Base-by-base conservation (phyloP, 2,888 invertebrate species). In the Habrosyne pyritoides region DNA sequence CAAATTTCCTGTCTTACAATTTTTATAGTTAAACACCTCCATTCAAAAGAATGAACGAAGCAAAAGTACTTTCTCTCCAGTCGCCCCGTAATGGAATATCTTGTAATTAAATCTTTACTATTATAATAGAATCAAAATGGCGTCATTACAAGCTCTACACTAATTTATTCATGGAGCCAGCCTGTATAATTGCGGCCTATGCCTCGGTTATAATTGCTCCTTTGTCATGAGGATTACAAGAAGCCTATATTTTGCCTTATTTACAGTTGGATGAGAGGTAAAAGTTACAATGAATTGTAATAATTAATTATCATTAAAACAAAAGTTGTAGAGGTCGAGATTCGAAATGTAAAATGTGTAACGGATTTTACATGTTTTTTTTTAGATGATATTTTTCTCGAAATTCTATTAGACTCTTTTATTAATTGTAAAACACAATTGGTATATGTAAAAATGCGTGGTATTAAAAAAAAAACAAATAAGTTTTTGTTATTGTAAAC, bases 121-220 rank as follows among this genome's bases (percentile, higher is more conserved):
- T 46, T 54, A 24, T 54, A 61, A 64, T 59, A 49, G 56, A 69
- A 60, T 59, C 57, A 64, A 61, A 64, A 53, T 61, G 59, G 55
- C 53, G 51, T 48, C 59, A 50, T 60, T 62, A 62, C 56, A 64
- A 67, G 64, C 69, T 64, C 62, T 61, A 52, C 26, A 61, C 52
- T 66, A 72, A 73, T 70, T 67, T 75, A 69, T 74, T 71, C 69
- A 71, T 68, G 59, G 42, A 64, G 64, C 62, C 59, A 64, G 62
- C 60, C 57, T 57, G 64, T 66, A 67, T 71, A 75, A 78, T 74
- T 77, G 72, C 67, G 67, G 66, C 57, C 55, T 64, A 64, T 64
- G 56, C 59, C 60, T 60, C 57, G 53, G 54, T 50, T 61, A 59
- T 73, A 75, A 77, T 77, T 73, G 66, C 71, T 68, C 61, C 67